Conservation (phyloP, 2,888 invertebrate genomes). For the Cephus nigrinus region DNA sequence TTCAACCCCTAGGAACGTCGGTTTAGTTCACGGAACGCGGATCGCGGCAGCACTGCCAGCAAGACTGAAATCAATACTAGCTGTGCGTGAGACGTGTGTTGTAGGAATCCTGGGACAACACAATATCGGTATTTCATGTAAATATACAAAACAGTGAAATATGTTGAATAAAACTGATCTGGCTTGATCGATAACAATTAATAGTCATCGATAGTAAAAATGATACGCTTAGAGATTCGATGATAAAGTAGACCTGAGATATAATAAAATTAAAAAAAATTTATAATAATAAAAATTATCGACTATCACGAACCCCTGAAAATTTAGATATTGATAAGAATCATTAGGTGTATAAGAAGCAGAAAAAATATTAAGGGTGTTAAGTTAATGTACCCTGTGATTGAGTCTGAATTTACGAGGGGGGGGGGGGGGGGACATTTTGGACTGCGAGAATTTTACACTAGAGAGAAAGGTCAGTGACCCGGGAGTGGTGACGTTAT, state of each 20-base stretch:
- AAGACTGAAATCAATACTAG: constrained; percentile 62
- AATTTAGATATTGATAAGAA: neutral
- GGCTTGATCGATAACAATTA: neutral
- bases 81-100: constrained; percentile 52
- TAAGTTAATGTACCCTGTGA: neutral
- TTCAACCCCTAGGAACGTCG: constrained; percentile 7
- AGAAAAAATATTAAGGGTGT: neutral
- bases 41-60: constrained; percentile 62
- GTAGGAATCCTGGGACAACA: constrained; percentile 52
- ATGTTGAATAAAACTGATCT: neutral
- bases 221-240: neutral
- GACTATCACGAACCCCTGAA: neutral
- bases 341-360: neutral
- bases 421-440: constrained; percentile 19
- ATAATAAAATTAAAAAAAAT: neutral
- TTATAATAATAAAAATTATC: no score
- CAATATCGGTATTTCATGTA: constrained; percentile 32
- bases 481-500: constrained; percentile 62
- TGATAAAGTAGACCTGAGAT: neutral
- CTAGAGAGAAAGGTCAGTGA: constrained; percentile 61
- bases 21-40: constrained; percentile 57
- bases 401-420: neutral
- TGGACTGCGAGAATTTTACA: constrained; percentile 43
- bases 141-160: neutral
- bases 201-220: neutral